Evolutionary conservation across 1,140 invertebrate genomes (phyloP).

Genomic region (Apis cerana): DNA sequence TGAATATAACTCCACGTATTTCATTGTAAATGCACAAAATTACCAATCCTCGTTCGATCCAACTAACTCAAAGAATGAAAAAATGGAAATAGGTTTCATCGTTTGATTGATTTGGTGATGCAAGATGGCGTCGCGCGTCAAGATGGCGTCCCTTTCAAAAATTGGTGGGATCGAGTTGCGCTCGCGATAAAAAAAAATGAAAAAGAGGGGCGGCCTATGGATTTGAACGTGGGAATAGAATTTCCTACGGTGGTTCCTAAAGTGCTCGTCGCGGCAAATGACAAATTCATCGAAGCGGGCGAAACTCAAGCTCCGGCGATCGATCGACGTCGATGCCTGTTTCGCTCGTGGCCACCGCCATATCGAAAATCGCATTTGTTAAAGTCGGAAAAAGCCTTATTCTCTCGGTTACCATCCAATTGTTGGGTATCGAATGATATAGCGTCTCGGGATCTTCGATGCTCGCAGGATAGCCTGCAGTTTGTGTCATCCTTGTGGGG

Average conservation of each 20-base stretch:
- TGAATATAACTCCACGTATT: too few species aligned
- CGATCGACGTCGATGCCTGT: neutral
- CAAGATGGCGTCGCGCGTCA: too few species aligned
- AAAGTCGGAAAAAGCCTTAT: neutral
- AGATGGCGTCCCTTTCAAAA: too few species aligned
- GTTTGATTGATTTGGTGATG: too few species aligned
- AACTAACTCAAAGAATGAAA: too few species aligned
- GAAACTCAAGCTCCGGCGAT: neutral
- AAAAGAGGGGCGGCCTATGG: neutral
- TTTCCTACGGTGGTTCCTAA: neutral
- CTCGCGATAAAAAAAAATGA: neutral
- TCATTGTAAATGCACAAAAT: too few species aligned
- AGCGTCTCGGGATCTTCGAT: neutral
- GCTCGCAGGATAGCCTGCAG: neutral
- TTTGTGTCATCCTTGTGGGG: too few species aligned
- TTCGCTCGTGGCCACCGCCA: neutral
- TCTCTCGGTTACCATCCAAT: neutral
- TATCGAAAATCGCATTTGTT: constrained; percentile 15
- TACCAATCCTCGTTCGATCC: too few species aligned
- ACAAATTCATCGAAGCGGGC: constrained; percentile 23
- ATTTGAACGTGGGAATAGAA: constrained; percentile 22
- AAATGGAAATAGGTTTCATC: too few species aligned
- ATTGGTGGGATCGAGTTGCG: too few species aligned
- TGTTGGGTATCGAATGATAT: neutral
- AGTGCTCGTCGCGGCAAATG: constrained; percentile 29